A percentile compares a stretch with the other conserved stretches of the same genome.
Conservation (phyloP, 2,113 vertebrate species). For the Rhineura floridana region DNA sequence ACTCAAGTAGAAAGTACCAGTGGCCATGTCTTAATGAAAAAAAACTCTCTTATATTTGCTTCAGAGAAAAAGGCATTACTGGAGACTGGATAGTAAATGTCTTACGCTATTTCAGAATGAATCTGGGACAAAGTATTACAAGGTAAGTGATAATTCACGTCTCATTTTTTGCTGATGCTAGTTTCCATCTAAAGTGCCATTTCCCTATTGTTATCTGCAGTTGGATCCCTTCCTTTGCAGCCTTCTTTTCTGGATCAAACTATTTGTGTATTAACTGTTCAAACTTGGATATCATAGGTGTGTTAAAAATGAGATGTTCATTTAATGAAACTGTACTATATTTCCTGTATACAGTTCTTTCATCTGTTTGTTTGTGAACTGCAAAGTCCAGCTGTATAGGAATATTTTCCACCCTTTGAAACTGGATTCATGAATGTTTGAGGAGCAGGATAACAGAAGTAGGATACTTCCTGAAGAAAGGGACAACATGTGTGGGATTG, state of each 20-base stretch:
- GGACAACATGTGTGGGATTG: neutral
- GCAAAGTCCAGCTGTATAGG: neutral
- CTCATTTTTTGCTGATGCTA: neutral
- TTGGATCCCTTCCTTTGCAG: constrained; percentile 42
- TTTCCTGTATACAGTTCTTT: neutral
- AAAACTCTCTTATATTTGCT: constrained; percentile 58
- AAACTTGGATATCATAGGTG: neutral
- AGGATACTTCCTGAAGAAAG: neutral
- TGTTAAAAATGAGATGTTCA: neutral
- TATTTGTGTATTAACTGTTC: constrained; percentile 30
- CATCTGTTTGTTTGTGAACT: neutral
- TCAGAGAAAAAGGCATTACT: constrained; percentile 97
- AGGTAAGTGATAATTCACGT: constrained; percentile 74
- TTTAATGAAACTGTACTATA: neutral
- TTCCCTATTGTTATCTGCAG: neutral
- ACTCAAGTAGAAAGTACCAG: neutral
- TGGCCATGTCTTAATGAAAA: constrained; percentile 20
- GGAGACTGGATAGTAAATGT: constrained; percentile 97
- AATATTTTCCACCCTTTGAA: neutral
- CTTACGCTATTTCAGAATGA: constrained; percentile 97
- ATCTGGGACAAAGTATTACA: constrained; percentile 96
- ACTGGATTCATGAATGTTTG: neutral
- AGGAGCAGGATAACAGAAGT: neutral
- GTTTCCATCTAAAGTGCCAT: constrained; percentile 7
- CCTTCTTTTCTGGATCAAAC: neutral